Base-by-base conservation (phyloP, 2,113 vertebrate genomes). In the Mustela nigripes region DNA sequence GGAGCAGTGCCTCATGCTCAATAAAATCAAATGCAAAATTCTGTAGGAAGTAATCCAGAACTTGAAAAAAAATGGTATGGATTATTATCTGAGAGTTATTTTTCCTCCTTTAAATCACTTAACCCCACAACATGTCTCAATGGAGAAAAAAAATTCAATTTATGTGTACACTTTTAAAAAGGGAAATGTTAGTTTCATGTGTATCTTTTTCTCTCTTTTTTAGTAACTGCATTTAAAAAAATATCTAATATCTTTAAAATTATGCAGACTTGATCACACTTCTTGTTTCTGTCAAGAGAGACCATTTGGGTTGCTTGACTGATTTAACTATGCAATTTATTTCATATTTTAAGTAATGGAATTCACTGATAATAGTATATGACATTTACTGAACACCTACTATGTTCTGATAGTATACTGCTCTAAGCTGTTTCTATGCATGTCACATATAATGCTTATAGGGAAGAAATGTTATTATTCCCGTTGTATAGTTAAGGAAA, bases 81-180 rank as follows among this genome's bases (percentile, higher is more conserved):
- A 88, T 89, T 82, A 69, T 36, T 69, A 36, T 69, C 45, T 85
- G 1, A 39, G 19, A 19, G 71, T 62, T 50, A 21, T 39, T 74
- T 87, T 63, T 42, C 14, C 33, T 76, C 21, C 39, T 89, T 94
- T 91, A 89, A 85, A 36, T 82, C 45, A 67, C 16, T 88, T 97
- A 89, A 81, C 12, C 22, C 26, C 16, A 24, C 21, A 83, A 21
- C 21, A 42, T 63, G 31, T 69, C 36, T 96, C 22, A 28, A 11
- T 12, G 8, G n/a, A 80, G 31, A 28, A 71, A 12, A 65, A 96
- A 81, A 36, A 11, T 33, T 96, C 50, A 79, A 86, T 56, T 93
- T 95, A 63, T 58, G 58, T 31, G 67, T 65, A 63, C 0, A 11
- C 1, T 92, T 85, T 74, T 80, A 84, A 67, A 92, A n/a, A 92